These are phyloP conservation scores for Onychostruthus taczanowskii DNA, from an alignment of 2,113 vertebrate genomes.

Conservation along the genomic window DNA sequence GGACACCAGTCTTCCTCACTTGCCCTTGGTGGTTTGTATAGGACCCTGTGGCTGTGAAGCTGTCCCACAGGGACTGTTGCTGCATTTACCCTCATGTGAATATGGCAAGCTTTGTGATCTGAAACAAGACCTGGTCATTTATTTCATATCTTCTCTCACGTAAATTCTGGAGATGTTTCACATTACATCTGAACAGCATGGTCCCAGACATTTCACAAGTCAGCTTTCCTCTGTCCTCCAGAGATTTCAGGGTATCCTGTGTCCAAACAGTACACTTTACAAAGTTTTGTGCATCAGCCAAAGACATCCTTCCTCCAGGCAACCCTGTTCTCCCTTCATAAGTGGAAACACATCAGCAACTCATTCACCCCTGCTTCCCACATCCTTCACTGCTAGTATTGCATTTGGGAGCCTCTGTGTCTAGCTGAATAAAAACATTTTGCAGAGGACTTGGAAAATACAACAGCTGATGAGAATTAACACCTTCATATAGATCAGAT, in stretches of 20 bases:
- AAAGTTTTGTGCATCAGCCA: not conserved
- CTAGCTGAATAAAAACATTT: not conserved
- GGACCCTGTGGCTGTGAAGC: not conserved
- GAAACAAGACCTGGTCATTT: not conserved
- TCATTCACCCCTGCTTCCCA: accelerated
- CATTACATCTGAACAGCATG: not conserved
- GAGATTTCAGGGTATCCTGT: not conserved
- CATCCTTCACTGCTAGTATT: not conserved
- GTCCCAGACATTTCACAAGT: not conserved
- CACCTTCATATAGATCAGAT: not conserved
- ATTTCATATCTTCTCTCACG: not conserved
- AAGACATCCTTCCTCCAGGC: not conserved
- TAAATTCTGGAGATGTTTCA: not conserved
- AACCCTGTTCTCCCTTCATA: not conserved
- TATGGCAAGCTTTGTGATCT: not conserved
- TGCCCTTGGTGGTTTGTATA: not conserved
- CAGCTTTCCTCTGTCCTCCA: not conserved
- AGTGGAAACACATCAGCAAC: not conserved
- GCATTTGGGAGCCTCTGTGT: not conserved
- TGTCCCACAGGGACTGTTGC: not conserved
- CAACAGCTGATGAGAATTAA: not conserved
- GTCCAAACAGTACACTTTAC: not conserved
- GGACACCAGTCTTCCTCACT: not conserved
- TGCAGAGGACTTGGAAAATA: not conserved
- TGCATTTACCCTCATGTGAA: not conserved